These are phyloP conservation scores for Zygogramma bicolorata DNA, from an alignment of 2,888 invertebrate species.

Conservation along the genomic window DNA sequence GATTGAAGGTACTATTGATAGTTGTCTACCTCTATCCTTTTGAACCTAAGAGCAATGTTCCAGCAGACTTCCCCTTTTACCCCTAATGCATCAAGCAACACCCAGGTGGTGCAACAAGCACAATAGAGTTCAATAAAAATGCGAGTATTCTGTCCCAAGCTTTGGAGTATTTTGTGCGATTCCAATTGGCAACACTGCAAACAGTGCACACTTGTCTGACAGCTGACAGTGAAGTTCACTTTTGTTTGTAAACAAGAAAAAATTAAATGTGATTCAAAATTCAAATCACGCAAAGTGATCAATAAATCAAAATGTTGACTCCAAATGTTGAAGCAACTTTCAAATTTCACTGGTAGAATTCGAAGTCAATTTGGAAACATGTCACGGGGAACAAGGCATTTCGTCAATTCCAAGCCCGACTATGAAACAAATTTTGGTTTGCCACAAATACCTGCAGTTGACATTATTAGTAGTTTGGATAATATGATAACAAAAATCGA, in stretches of 20 bases:
- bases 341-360: slow-evolving; percentile 21
- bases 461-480: slow-evolving; percentile 36
- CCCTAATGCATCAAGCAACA: too few relatives aligned
- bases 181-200: neutral
- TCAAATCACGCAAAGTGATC: neutral
- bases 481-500: slow-evolving; percentile 57
- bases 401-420: slow-evolving; percentile 52
- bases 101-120: too few relatives aligned
- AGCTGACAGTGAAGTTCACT: neutral
- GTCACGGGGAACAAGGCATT: slow-evolving; percentile 43
- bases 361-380: slow-evolving; percentile 31
- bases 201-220: neutral
- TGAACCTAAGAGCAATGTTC: too few relatives aligned
- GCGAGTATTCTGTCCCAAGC: too few relatives aligned
- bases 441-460: slow-evolving; percentile 39
- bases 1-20: too few relatives aligned
- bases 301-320: neutral
- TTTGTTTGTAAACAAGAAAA: slow-evolving; percentile 24
- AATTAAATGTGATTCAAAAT: neutral
- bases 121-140: too few relatives aligned
- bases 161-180: too few relatives aligned
- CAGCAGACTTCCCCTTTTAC: too few relatives aligned
- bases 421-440: slow-evolving; percentile 36
- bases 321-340: slow-evolving; percentile 20
- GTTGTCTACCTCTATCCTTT: too few relatives aligned